Evolutionary conservation across 1,140 invertebrate genomes (phyloP), one percentile per base, ranked within the genome.

Genomic region (Caligus rogercresseyi): DNA sequence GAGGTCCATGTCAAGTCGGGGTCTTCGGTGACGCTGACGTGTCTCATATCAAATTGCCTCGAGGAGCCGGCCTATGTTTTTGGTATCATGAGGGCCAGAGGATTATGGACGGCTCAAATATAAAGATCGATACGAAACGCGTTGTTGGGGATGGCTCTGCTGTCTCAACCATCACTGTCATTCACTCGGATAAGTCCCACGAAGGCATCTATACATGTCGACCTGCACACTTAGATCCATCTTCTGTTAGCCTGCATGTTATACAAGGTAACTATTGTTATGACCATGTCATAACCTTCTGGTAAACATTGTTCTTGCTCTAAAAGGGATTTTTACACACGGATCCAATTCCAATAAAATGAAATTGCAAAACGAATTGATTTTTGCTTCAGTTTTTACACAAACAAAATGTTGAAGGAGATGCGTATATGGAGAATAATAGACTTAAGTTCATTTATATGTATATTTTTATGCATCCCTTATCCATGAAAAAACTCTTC

Each of bases 1-100:
- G 68, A 69, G 25, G 53, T 65, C 13, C 65, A 67, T 51, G 67
- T 69, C 25, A 68, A 68, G 61, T 67, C 67, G 4, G 68, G 68
- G 15, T 67, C 66, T 25, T 63, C 61, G 14, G 67, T 69, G 1
- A 24, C 58, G 0, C 65, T 69, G 1, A 63, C 67, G 25, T 69
- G 68, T 56, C 63, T 66, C 21, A 68, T 69, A 62, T 67, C 67
- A 1, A 65, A 67, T 56, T 66, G 65, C 19, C 61, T 69, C 4
- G 64, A 67, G 52, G 54, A 65, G 43, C 68, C 68, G 0, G 66
- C 66, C 63, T 68, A 67, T 56, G 65, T 69, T 26, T 68, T 68
- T 69, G 68, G 68, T 68, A 69, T 43, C 67, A 68, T 11, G 26
- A 60, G 7, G 26, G 26, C 13, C 16, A n/a, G 20, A 24, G 57